A percentile compares a stretch with the other conserved stretches of the same genome.
Conservation (phyloP, 2,888 invertebrate genomes). For the Leucophenga maculata region DNA sequence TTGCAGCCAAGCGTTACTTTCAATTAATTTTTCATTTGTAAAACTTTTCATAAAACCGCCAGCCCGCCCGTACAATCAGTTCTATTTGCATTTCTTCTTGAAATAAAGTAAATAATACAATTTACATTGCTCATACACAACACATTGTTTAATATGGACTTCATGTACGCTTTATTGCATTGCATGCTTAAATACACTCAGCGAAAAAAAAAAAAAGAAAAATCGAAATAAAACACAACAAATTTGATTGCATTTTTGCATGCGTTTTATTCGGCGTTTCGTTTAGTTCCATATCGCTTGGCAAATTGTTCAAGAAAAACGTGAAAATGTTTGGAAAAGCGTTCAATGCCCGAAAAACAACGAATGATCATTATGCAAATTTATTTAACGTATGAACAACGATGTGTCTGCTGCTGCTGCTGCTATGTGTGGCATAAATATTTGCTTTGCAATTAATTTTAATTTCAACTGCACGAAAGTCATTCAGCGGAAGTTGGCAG, state of each 20-base stretch:
- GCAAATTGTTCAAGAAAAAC: not conserved
- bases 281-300: not conserved
- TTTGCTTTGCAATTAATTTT: conserved; percentile 51
- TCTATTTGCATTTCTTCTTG: conserved; percentile 16
- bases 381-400: conserved; percentile 38
- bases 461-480: conserved; percentile 39
- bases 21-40: not conserved
- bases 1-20: not conserved
- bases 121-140: conserved; percentile 29
- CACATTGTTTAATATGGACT: too few species aligned
- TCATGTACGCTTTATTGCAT: conserved; percentile 14
- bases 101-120: not conserved
- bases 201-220: not conserved
- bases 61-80: conserved; percentile 5
- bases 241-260: not conserved
- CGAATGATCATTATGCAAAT: conserved; percentile 28
- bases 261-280: not conserved
- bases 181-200: conserved; percentile 47
- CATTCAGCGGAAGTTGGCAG: conserved; percentile 1
- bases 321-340: not conserved
- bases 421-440: conserved; percentile 39
- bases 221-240: not conserved
- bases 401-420: conserved; percentile 40
- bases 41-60: not conserved
- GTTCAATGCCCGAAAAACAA: too few species aligned